Evolutionary conservation across 2,797 vertebrate genomes (phyloP).

Genomic region (Anisognathus igniventris): DNA sequence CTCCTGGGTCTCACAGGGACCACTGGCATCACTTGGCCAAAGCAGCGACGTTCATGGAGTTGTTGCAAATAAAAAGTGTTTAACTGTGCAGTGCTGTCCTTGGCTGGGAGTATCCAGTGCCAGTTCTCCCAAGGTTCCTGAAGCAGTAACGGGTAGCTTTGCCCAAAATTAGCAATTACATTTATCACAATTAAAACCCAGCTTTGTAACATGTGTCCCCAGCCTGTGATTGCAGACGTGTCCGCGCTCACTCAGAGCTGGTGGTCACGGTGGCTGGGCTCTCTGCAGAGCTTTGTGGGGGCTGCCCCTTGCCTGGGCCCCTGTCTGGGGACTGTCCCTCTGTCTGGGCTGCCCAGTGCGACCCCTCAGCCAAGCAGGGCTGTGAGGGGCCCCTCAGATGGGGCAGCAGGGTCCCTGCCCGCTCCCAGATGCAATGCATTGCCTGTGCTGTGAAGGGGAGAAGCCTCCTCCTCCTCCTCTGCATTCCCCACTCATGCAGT

Average conservation of each 20-base stretch:
- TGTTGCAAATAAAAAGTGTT: neutral
- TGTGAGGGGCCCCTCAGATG: rapidly evolving
- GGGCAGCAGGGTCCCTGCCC: rapidly evolving
- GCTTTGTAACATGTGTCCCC: neutral
- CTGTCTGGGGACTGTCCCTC: neutral
- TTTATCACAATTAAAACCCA: neutral
- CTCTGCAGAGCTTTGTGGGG: neutral
- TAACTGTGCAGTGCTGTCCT: neutral
- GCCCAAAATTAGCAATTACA: neutral
- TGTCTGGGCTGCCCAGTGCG: rapidly evolving
- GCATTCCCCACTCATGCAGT: constrained; percentile 40
- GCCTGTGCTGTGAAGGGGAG: neutral
- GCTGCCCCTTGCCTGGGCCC: neutral
- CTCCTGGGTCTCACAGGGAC: neutral
- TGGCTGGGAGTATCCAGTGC: rapidly evolving
- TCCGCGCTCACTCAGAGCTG: rapidly evolving
- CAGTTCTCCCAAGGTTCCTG: neutral
- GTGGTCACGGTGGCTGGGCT: rapidly evolving
- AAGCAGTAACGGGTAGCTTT: neutral
- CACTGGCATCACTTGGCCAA: neutral
- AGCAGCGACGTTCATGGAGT: rapidly evolving
- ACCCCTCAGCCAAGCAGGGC: neutral
- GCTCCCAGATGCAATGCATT: neutral
- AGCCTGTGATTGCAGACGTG: rapidly evolving
- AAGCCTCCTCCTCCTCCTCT: constrained; percentile 26